Evolutionary conservation across 2,113 vertebrate genomes (phyloP), one percentile per base, ranked within the genome.

Genomic region (Brachyhypopomus gauderio): DNA sequence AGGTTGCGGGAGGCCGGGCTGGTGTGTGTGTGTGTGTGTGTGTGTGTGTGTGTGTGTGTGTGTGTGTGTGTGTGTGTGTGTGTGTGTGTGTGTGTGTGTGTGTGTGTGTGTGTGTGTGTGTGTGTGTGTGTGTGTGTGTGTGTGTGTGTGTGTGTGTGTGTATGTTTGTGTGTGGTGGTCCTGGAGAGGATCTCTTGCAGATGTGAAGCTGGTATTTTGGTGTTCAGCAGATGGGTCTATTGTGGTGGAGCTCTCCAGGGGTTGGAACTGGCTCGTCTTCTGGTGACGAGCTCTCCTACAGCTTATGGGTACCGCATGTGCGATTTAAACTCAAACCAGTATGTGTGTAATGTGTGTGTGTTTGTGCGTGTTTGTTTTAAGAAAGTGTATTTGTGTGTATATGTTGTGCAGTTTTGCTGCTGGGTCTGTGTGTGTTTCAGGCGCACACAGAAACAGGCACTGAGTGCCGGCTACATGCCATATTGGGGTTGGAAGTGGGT

Each of bases 121-220:
- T 22, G 12, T 56, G 73, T 72, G 41, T 72, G 22, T 64, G 55
- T 23, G 17, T 22, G 48, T 3, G 38, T n/a, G 22, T 16, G 38
- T 11, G 27, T 16, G 16, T 52, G 56, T 55, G 77, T 56, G 45
- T 58, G 58, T 48, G 41, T 67, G 25, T 55, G 59, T 52, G n/a
- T 23, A 58, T 56, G 56, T 23, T 4, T 36, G 36, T n/a, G 14
- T 30, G 23, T 34, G 74, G 70, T 72, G 27, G 64, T 78, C 62
- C 62, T 36, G n/a, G 23, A 30, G 85, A 85, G 86, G 85, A 86
- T 80, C 86, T 81, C 82, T 8, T n/a, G 60, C 77, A 73, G 85
- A 86, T 90, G 89, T 84, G 89, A 77, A 71, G 55, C 76, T 78
- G 83, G 78, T 88, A 84, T 85, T 88, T 88, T 89, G 88, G 89